Percentiles rank a stretch among this genome's conserved stretches.
Evolutionary conservation across 2,888 invertebrate species (phyloP).

Genomic region (Brenthis hecate): DNA sequence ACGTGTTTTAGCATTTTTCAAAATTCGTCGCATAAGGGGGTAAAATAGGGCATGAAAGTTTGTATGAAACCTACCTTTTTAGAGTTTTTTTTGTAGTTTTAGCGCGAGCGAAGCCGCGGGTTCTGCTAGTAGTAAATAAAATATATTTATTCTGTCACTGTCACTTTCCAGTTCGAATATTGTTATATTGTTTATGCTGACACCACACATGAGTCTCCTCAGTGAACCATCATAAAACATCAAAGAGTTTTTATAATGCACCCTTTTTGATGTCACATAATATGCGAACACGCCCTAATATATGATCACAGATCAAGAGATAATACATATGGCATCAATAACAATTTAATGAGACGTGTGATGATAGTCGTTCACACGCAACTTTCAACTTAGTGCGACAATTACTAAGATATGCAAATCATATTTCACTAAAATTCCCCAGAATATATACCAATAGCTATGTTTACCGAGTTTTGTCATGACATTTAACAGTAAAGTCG

Average conservation of each 20-base stretch:
- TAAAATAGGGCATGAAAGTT: too few relatives aligned
- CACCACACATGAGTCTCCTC: too few relatives aligned
- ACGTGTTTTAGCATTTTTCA: too few relatives aligned
- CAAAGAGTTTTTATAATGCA: not conserved
- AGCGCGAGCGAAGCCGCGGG: too few relatives aligned
- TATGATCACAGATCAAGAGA: conserved; percentile 51
- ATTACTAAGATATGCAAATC: conserved; percentile 72
- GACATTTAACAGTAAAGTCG: conserved; percentile 71
- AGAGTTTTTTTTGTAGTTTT: too few relatives aligned
- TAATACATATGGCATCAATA: conserved; percentile 52
- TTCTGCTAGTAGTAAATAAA: too few relatives aligned
- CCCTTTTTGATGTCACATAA: not conserved
- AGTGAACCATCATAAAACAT: too few relatives aligned
- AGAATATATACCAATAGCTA: conserved; percentile 64
- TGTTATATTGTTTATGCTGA: too few relatives aligned
- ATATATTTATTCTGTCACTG: too few relatives aligned
- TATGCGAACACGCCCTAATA: not conserved
- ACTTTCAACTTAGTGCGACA: conserved; percentile 58
- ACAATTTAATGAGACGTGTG: conserved; percentile 63
- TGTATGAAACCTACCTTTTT: too few relatives aligned
- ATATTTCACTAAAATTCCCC: conserved; percentile 55
- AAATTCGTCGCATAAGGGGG: too few relatives aligned
- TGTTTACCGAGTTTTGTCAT: conserved; percentile 67
- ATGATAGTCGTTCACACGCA: conserved; percentile 65
- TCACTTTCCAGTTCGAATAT: too few relatives aligned